These are phyloP conservation scores for Reticulitermes lucifugus DNA, from an alignment of 2,888 invertebrate species.

Conservation along the genomic window DNA sequence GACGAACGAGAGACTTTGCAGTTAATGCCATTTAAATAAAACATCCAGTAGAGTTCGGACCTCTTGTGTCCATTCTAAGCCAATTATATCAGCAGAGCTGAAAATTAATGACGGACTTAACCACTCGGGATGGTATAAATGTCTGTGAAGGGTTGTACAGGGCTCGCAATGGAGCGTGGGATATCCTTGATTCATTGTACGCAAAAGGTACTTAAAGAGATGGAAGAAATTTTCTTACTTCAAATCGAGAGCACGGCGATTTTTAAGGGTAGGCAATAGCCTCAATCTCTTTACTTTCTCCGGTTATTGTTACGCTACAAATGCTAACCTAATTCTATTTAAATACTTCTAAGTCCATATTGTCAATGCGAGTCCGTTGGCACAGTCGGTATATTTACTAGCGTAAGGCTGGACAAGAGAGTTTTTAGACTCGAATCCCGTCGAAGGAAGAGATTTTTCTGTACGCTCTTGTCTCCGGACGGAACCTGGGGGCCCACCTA, in stretches of 20 bases:
- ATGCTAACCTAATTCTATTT: too few species aligned
- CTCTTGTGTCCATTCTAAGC: conserved; percentile 17
- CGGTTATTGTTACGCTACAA: too few species aligned
- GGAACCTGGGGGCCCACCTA: too few species aligned
- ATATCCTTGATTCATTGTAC: background rate
- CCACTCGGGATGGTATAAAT: background rate
- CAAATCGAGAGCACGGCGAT: background rate
- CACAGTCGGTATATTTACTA: too few species aligned
- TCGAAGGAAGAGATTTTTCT: too few species aligned
- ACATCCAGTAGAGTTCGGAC: conserved; percentile 10
- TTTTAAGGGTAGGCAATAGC: too few species aligned
- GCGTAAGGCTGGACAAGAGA: too few species aligned
- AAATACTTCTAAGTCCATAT: too few species aligned
- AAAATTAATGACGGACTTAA: conserved; percentile 29
- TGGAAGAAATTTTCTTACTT: background rate
- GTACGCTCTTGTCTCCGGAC: too few species aligned
- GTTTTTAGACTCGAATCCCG: too few species aligned
- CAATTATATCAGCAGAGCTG: conserved; percentile 38
- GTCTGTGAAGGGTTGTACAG: background rate
- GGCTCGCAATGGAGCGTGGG: background rate
- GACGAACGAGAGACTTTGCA: background rate
- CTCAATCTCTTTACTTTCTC: too few species aligned
- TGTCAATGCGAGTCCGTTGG: too few species aligned
- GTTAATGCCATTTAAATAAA: conserved; percentile 36
- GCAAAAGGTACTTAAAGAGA: background rate